Base-by-base conservation (phyloP, 2,888 invertebrate species). In the Steinernema carpocapsae region DNA sequence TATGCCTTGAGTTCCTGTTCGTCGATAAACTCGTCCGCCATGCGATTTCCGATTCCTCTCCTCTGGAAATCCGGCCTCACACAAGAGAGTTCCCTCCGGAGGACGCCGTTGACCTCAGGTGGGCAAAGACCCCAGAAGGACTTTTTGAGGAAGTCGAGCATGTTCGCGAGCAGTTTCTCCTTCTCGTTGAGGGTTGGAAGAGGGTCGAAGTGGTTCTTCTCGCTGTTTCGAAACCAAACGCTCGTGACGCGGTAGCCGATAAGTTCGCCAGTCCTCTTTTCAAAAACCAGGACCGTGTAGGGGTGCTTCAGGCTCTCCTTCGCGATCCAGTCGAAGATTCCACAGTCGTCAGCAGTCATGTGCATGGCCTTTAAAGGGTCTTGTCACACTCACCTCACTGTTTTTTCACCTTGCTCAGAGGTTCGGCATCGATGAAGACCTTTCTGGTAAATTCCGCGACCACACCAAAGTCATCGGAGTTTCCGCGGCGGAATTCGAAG, bases 111-210 rank as follows among this genome's bases (percentile, higher is more conserved):
- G 17, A 64, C 64, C 64, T 64, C 64, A 17, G 22, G 17, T 17
- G 64, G 64, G 14, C 64, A 64, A 32, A 64, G 64, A 7, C 32
- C 32, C 64, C 64, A 64, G 64, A 64, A 64, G 32, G 64, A 32
- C 4, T 32, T 17, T 32, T 64, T 64, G 4, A 64, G 7, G 4
- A 10, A 1, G 4, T 32, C 32, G 2, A 64, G 32, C 29, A 64
- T 32, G 17, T 26, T 29, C 29, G 26, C 64, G 32, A 64, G 2
- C 1, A 17, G 4, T 17, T 32, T 17, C 12, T 17, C 7, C 32
- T n/a, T 4, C 12, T 26, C 32, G 12, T 29, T n/a, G 3, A 32
- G 19, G 1, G 64, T 29, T 1, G 17, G 29, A 29, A 32, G 29
- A 29, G 24, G 1, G n/a, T n/a, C n/a, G n/a, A n/a, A n/a, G n/a